Evolutionary conservation across 2,113 vertebrate species (phyloP), one percentile per base, ranked within the genome.

Genomic region (Piprites chloris): DNA sequence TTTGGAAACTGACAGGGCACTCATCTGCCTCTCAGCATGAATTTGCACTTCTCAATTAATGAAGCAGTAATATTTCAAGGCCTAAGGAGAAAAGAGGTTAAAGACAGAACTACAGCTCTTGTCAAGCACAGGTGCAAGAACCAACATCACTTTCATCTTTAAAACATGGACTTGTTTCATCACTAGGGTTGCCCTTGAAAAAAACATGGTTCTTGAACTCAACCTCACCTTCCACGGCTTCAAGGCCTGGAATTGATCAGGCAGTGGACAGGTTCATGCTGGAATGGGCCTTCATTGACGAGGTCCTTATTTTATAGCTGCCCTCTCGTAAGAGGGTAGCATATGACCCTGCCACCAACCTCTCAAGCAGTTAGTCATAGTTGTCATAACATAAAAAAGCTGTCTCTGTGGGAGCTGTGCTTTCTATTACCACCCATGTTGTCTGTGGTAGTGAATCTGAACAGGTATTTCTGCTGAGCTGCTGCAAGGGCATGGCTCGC

Each of bases 61-160:
- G 44, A 82, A 35, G 17, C 47, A 50, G 17, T 87, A 67, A 58
- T 16, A 55, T 65, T 81, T 89, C 35, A 62, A 90, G 84, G 30
- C 22, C 27, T 61, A 75, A 68, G 19, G 27, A 89, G 53, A 75
- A 86, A 84, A 90, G 35, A 84, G 12, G 19, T 9, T 59, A 42
- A 89, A 90, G 33, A 39, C 14, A 77, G 72, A 89, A 47, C 59
- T 61, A 49, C 2, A 85, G 39, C 11, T 49, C n/a, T 46, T 77
- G 22, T 27, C 56, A 78, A 59, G 39, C 21, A 63, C 27, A 87
- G 58, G 33, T n/a, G 19, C 32, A 90, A 72, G 62, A 91, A 87
- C 11, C 0, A 0, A 71, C 33, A 74, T 30, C 0, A 30, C 33
- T 75, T 85, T 49, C 11, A 28, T 39, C 37, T 85, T 73, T 88